These are phyloP conservation scores for Aporophyla lueneburgensis DNA, from an alignment of 2,888 invertebrate species.

Conservation along the genomic window DNA sequence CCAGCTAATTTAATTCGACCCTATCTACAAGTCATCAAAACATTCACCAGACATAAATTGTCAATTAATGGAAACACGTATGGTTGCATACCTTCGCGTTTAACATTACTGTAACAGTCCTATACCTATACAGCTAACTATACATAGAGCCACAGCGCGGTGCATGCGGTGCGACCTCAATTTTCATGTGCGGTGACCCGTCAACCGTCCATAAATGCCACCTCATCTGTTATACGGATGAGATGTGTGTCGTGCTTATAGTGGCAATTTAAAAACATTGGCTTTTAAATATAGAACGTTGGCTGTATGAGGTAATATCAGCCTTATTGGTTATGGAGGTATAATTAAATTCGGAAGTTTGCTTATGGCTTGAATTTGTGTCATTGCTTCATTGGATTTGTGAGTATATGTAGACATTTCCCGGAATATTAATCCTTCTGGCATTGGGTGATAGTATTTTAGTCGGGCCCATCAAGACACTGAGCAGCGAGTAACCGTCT, in stretches of 20 bases:
- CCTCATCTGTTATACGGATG: slow-evolving; percentile 57
- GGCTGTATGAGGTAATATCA: not conserved
- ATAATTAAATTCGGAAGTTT: not conserved
- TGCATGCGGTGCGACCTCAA: slow-evolving; percentile 76
- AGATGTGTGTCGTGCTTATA: slow-evolving; percentile 37
- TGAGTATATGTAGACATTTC: not conserved
- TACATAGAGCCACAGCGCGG: slow-evolving; percentile 40
- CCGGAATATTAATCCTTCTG: not conserved
- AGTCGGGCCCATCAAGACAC: no score
- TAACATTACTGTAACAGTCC: slow-evolving; percentile 41
- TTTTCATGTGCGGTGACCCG: slow-evolving; percentile 83
- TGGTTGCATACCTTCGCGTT: slow-evolving; percentile 56
- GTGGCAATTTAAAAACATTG: slow-evolving; percentile 53
- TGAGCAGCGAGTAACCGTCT: not conserved
- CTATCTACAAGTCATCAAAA: not conserved
- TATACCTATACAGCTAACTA: slow-evolving; percentile 25
- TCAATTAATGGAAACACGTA: slow-evolving; percentile 45
- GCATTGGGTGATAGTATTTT: not conserved
- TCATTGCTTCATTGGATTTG: not conserved
- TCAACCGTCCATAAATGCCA: slow-evolving; percentile 65
- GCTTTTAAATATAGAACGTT: slow-evolving; percentile 10
- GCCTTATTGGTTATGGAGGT: not conserved
- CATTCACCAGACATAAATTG: slow-evolving; percentile 18
- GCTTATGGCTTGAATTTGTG: not conserved
- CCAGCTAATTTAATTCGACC: no score